Evolutionary conservation across 1,140 invertebrate species (phyloP), one percentile per base, ranked within the genome.

Genomic region (Drosophila pseudoobscura): DNA sequence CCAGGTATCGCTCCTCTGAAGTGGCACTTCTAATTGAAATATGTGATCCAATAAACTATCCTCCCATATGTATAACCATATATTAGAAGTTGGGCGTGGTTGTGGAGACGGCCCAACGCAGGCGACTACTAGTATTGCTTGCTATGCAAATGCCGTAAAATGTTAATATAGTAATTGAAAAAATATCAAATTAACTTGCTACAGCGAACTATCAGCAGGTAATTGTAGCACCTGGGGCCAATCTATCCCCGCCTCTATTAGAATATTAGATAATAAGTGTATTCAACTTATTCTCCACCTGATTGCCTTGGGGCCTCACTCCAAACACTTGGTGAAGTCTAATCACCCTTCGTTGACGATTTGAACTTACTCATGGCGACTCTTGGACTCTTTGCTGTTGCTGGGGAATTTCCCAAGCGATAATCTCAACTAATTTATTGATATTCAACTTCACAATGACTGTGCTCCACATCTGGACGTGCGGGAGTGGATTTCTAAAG

Each of bases 1-100:
- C 6, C 6, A 20, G 15, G 35, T 24, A 17, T 13, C 50, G 29
- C 31, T 26, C 22, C 44, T 26, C 46, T 51, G 52, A 52, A 58
- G 57, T 77, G 50, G 50, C 54, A 57, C 64, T 41, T 57, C 31
- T 61, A 68, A 75, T 43, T 51, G 29, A 75, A 47, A 60, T 57
- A 49, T 50, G 43, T 53, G 62, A 29, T 77, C 74, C 78, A 78
- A 82, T 78, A 87, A 85, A 62, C 41, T 44, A 78, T 87, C 64
- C 70, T 78, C 77, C 75, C 13, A 26, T 20, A 20, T n/a, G 4
- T 24, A 17, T 7, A 8, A 43, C 13, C 9, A 13, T 13, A 56
- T 39, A 29, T 69, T 41, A 43, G 29, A 15, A 17, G n/a, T 49
- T 68, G 56, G 65, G 65, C 65, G 65, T 69, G 44, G 65, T 35